phyloP scores from a whole-genome alignment of 1,140 invertebrate genomes.

The Penaeus japonicus region DNA sequence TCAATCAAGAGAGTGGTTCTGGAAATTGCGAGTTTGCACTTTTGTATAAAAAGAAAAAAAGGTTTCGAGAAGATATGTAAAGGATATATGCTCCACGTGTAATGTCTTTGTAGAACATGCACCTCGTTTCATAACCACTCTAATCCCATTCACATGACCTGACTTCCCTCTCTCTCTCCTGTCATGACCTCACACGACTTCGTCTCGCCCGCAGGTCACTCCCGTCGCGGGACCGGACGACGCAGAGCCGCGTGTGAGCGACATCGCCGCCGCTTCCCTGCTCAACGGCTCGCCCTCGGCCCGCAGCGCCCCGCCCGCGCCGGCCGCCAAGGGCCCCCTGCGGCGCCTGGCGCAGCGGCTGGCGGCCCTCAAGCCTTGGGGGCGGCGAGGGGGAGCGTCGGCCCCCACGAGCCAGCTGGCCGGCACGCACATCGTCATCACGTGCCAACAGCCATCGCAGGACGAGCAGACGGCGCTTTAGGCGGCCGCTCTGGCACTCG shows the following conservation, averaged over 20 bases:
- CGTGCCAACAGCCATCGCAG: slow-evolving; percentile 38
- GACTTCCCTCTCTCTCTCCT: not conserved
- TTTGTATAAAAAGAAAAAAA: no score
- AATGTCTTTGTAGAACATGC: no score
- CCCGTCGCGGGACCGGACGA: not conserved
- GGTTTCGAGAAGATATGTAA: no score
- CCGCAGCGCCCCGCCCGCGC: not conserved
- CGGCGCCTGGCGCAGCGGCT: not conserved
- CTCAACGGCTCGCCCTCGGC: slow-evolving; percentile 16
- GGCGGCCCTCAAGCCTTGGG: not conserved
- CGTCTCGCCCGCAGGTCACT: not conserved
- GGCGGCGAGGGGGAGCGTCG: not conserved
- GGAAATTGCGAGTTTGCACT: no score
- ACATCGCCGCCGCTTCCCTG: slow-evolving; percentile 11
- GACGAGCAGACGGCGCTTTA: slow-evolving; percentile 46
- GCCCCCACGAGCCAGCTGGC: slow-evolving; percentile 15
- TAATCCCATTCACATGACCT: no score
- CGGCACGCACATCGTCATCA: slow-evolving; percentile 43
- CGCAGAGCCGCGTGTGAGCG: not conserved
- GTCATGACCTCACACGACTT: not conserved
- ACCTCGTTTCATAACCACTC: no score
- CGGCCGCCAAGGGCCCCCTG: not conserved
- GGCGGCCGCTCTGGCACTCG: not conserved
- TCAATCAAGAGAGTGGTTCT: no score
- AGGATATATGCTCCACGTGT: no score